phyloP scores from a whole-genome alignment of 2,888 invertebrate genomes.

The Drosophila borborema region DNA sequence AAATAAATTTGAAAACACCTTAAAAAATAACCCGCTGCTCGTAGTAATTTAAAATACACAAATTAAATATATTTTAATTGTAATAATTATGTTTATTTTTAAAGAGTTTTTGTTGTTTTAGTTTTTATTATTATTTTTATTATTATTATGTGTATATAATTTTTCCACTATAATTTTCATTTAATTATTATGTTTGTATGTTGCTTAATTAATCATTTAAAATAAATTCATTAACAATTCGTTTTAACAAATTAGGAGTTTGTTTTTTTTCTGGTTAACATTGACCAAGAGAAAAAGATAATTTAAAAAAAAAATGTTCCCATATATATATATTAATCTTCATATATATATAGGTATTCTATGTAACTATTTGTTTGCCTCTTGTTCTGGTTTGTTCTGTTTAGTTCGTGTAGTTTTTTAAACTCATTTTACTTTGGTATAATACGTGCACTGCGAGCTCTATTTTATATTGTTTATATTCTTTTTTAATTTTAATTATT shows the following conservation, averaged over 20 bases:
- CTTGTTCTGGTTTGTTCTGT: slow-evolving; percentile 31
- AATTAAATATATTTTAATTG: slow-evolving; percentile 15
- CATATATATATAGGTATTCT: slow-evolving; percentile 3
- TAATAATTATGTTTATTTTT: slow-evolving; percentile 49
- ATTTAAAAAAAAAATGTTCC: slow-evolving; percentile 19
- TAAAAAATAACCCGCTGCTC: too few relatives aligned
- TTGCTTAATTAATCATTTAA: slow-evolving; percentile 61
- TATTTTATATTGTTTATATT: slow-evolving; percentile 5
- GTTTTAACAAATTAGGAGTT: slow-evolving; percentile 64
- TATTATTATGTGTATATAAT: slow-evolving; percentile 65
- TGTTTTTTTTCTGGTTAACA: slow-evolving; percentile 13
- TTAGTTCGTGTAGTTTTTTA: slow-evolving; percentile 34
- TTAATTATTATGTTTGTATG: slow-evolving; percentile 55
- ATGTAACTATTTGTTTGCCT: slow-evolving; percentile 43
- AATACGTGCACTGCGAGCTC: slow-evolving; percentile 32
- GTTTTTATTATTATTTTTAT: slow-evolving; percentile 14
- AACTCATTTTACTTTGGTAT: slow-evolving; percentile 70
- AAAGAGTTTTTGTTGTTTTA: slow-evolving; percentile 39
- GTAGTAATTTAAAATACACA: not conserved
- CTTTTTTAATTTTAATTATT: too few relatives aligned
- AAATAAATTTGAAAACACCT: too few relatives aligned
- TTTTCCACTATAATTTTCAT: slow-evolving; percentile 73
- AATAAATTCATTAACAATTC: slow-evolving; percentile 78
- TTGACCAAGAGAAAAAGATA: slow-evolving; percentile 29
- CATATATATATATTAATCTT: slow-evolving; percentile 6